A percentile compares a stretch with the other conserved stretches of the same genome.
Evolutionary conservation across 2,888 invertebrate species (phyloP).

Genomic region (Corbicula japonica): DNA sequence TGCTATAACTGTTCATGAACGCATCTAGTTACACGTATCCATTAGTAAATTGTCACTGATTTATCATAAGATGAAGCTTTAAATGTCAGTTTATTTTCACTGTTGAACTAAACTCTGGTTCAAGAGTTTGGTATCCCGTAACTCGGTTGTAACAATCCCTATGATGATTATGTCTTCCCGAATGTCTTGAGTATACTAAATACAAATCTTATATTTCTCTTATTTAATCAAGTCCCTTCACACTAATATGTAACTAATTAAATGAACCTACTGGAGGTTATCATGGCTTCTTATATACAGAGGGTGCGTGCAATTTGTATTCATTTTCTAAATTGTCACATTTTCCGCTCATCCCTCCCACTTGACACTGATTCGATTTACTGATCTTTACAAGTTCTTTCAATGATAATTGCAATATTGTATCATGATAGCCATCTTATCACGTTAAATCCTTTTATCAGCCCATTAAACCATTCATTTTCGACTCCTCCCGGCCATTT

Average conservation of each 20-base stretch:
- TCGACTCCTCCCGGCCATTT: slow-evolving; percentile 50
- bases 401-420: slow-evolving; percentile 64
- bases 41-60: no score
- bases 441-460: slow-evolving; percentile 60
- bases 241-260: slow-evolving; percentile 33
- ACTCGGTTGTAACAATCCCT: no score
- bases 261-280: slow-evolving; percentile 22
- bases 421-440: slow-evolving; percentile 62
- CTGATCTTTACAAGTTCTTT: slow-evolving; percentile 55
- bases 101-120: no score
- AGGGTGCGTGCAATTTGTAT: slow-evolving; percentile 12
- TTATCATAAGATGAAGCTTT: no score
- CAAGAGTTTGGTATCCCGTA: no score
- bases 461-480: slow-evolving; percentile 49
- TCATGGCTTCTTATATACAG: slow-evolving; percentile 26
- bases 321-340: slow-evolving; percentile 32
- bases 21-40: no score
- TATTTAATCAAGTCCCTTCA: slow-evolving; percentile 25
- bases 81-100: no score
- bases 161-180: no score
- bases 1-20: no score
- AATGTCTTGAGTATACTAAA: no score
- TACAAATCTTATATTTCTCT: no score
- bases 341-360: slow-evolving; percentile 36
- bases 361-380: slow-evolving; percentile 68